Evolutionary conservation across 2,113 vertebrate genomes (phyloP), one percentile per base, ranked within the genome.

Genomic region (Oreochromis aureus): DNA sequence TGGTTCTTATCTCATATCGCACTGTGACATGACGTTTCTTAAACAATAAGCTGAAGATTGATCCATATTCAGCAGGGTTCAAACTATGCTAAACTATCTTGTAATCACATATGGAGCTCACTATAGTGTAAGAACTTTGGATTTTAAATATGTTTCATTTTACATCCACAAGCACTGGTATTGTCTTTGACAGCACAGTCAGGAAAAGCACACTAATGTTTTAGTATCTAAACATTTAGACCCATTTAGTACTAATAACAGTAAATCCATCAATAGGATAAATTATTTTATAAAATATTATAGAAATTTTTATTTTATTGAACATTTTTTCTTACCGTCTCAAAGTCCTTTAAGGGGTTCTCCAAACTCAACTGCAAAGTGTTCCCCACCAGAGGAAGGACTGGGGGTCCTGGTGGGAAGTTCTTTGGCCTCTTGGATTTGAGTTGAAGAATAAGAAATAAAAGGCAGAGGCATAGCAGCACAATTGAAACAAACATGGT

Each of bases 361-460:
- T 80, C 6, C 10, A 96, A 22, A 51, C 63, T 94, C 15, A 97
- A 46, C 2, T 95, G 61, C 22, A 95, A 82, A 32, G 96, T 76
- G 78, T 95, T 97, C 15, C 96, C 96, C 32, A 96, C 71, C 32
- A 97, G 3, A 1, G 96, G 96, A 18, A 96, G 27, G 1, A 73
- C 15, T 1, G 53, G 22, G 6, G 96, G 96, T 66, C 96, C 96
- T 1, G 96, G 96, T 7, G 96, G 96, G 55, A 97, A 96, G 93
- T 96, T 96, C 87, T 94, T 91, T 71, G 93, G 93, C 59, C 93
- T 94, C 88, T 90, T 92, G 91, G 1, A 85, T 93, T 83, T 89
- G 55, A 89, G 5, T 79, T 41, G 86, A 80, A 94, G 10, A 22
- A 94, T 44, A 34, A 96, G 4, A 24, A 94, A 83, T 81, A 89